Evolutionary conservation across 2,797 vertebrate species (phyloP), one percentile per base, ranked within the genome.

Genomic region (Antrozous pallidus): DNA sequence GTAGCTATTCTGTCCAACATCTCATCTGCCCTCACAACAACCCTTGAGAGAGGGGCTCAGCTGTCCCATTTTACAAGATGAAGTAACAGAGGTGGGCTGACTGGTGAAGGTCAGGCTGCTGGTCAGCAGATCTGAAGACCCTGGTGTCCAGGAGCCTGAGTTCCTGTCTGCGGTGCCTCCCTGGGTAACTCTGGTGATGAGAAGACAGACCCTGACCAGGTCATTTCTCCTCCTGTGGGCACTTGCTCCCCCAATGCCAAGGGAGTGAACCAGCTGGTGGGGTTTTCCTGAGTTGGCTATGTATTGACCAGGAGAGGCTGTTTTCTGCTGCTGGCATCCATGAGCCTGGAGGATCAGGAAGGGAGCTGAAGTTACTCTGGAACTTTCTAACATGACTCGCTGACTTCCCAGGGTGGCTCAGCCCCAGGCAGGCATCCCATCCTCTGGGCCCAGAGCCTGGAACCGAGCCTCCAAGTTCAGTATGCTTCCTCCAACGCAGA

Each of bases 121-220:
- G 11, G 8, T 36, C 3, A 4, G 33, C 0, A 26, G 28, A 69
- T 24, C 16, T 49, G 4, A 22, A 82, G 63, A 36, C 16, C 26
- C 24, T 24, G 28, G 79, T 0, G 1, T 5, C n/a, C 0, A 5
- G 28, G 54, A 71, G n/a, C 45, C 56, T 3, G 1, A 38, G 16
- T 20, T 5, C 10, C 13, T 10, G 31, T 11, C 16, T 0, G 0
- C 0, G 47, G 5, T 1, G 0, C n/a, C 65, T 56, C 13, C 63
- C 31, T 31, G 58, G 58, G 58, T 61, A 31, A 61, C 58, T 1
- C 5, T 0, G 12, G 58, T 13, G 6, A 61, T 61, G 28, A 14
- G 58, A 61, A 61, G 5, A 31, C 58, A 61, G 58, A 61, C 58
- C 26, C 26, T 58, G 56, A 58, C 26, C 11, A 11, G 2, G 56